phyloP scores from a whole-genome alignment of 2,113 vertebrate species.

The Syrmaticus mikado region DNA sequence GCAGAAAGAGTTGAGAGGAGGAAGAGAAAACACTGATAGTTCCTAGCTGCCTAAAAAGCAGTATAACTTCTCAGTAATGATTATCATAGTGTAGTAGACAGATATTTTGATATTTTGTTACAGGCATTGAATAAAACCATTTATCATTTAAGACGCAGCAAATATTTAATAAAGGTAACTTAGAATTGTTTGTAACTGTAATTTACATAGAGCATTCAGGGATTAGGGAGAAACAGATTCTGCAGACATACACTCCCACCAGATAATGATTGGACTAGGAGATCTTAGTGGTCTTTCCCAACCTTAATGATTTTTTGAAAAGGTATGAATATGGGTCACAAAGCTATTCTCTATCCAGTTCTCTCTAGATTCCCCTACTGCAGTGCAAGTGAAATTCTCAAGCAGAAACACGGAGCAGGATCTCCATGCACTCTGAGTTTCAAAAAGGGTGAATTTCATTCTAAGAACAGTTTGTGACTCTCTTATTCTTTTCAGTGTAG shows the following conservation, averaged over 20 bases:
- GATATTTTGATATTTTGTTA: neutral
- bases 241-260: neutral
- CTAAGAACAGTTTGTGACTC: neutral
- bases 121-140: neutral
- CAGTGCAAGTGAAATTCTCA: neutral
- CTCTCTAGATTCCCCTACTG: fast-evolving
- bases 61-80: neutral
- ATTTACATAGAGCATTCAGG: neutral
- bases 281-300: too few species aligned
- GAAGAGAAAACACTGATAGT: neutral
- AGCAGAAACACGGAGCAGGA: neutral
- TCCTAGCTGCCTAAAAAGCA: neutral
- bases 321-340: neutral
- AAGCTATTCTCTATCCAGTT: fast-evolving
- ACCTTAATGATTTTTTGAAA: neutral
- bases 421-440: neutral
- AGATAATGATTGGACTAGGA: neutral
- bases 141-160: neutral
- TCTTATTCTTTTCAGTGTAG: neutral
- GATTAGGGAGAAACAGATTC: neutral
- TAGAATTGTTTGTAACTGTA: neutral
- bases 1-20: neutral
- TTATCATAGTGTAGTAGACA: neutral
- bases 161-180: neutral
- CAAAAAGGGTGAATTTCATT: neutral